A percentile compares a stretch with the other conserved stretches of the same genome.
phyloP scores from a whole-genome alignment of 2,797 vertebrate genomes.

The Chiroxiphia lanceolata region DNA sequence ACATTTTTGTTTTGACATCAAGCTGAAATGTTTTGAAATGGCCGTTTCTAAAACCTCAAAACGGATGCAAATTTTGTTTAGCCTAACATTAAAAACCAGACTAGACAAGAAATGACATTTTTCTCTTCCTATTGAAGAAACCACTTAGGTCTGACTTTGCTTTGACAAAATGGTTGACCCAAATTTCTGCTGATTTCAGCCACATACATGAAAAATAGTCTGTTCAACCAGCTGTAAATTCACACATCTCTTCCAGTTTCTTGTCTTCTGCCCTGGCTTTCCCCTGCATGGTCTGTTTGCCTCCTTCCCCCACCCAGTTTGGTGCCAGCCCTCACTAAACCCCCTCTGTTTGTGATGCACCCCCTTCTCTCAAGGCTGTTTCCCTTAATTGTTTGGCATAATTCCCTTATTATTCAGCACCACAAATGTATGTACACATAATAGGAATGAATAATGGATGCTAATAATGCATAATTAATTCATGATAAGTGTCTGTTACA shows the following conservation, averaged over 20 bases:
- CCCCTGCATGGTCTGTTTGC: neutral
- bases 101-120: neutral
- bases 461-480: constrained; percentile 35
- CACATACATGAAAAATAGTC: neutral
- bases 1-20: neutral
- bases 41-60: neutral
- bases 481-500: neutral
- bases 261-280: neutral
- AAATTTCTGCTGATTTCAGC: neutral
- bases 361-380: neutral
- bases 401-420: neutral
- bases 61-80: neutral
- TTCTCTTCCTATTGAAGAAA: neutral
- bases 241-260: neutral
- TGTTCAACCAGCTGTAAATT: neutral
- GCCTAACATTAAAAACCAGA: neutral
- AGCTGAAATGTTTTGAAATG: neutral
- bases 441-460: neutral
- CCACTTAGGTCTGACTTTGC: neutral
- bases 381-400: neutral
- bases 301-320: neutral
- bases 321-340: neutral
- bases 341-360: neutral
- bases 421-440: neutral
- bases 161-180: neutral